Evolutionary conservation across 2,113 vertebrate genomes (phyloP), one percentile per base, ranked within the genome.

Genomic region (Puma concolor): DNA sequence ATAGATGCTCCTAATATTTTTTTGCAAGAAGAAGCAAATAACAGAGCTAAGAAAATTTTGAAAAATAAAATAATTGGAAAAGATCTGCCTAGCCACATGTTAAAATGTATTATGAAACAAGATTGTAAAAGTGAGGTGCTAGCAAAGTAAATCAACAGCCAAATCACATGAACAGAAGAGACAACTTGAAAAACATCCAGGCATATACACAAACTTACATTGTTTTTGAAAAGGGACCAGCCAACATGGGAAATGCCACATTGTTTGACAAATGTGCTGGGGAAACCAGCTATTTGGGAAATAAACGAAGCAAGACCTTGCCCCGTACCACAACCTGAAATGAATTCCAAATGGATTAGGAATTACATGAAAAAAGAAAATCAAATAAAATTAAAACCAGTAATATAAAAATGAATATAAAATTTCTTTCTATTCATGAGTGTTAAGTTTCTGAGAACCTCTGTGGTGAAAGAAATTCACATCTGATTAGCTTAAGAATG

Each of bases 361-460:
- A 63, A 67, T 50, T 19, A 67, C 48, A 63, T 6, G 41, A 15
- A 82, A 76, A 86, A 89, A 17, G 23, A n/a, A 54, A 91, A 88
- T 54, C 29, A 88, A 63, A 81, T 41, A 48, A 95, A 83, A 79
- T 81, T 54, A 52, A 89, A 93, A 54, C 36, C 29, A 29, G 10
- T 38, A 82, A 94, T 10, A 76, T 77, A 82, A 44, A 91, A 50
- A 60, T 10, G 12, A 74, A 82, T 19, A 48, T 48, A 81, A 54
- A n/a, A 25, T 31, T 71, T 74, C 36, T 87, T 95, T 52, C 48
- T 23, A 50, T 50, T 89, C 57, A 52, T 54, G 54, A 71, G 60
- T 31, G 25, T 52, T 87, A 85, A 41, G 76, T 94, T 91, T 94
- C 81, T 79, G 67, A 86, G 94, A 85, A 69, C 23, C 33, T 29